These are phyloP conservation scores for Parazoanthus swiftii DNA, from an alignment of 92 coral and sea anemone species.

Conservation along the genomic window DNA sequence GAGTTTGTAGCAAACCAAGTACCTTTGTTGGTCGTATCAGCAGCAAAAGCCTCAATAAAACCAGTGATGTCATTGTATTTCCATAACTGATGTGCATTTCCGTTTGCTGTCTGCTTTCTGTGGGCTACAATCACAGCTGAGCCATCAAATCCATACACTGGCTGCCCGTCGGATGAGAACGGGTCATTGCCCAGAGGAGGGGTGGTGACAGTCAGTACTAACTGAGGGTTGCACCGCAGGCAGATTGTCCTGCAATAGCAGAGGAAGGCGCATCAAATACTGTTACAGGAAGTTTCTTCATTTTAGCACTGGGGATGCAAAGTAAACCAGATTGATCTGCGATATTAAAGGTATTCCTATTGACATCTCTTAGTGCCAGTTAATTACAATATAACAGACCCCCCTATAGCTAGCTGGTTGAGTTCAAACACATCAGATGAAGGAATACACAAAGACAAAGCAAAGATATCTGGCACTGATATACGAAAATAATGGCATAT, in stretches of 20 bases:
- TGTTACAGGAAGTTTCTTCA: background rate
- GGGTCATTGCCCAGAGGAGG: slow-evolving; percentile 81
- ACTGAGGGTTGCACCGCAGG: slow-evolving; percentile 74
- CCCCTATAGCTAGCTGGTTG: too few relatives aligned
- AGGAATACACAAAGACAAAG: too few relatives aligned
- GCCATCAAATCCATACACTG: slow-evolving; percentile 71
- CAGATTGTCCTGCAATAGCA: slow-evolving; percentile 63
- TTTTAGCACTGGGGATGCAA: too few relatives aligned
- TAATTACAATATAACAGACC: too few relatives aligned
- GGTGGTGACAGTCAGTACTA: slow-evolving; percentile 82
- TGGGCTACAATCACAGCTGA: slow-evolving; percentile 80
- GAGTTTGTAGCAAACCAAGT: too few relatives aligned
- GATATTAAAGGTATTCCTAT: too few relatives aligned
- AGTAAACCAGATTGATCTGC: too few relatives aligned
- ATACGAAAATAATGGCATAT: too few relatives aligned
- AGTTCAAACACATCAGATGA: too few relatives aligned
- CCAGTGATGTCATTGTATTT: slow-evolving; percentile 76
- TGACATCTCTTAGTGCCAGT: too few relatives aligned
- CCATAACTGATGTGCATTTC: slow-evolving; percentile 90
- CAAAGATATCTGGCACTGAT: too few relatives aligned
- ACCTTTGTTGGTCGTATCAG: too few relatives aligned
- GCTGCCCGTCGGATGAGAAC: slow-evolving; percentile 61
- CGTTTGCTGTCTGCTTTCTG: slow-evolving; percentile 76
- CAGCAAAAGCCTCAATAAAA: slow-evolving; percentile 75
- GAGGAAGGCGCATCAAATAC: background rate